Conservation (phyloP, 2,113 vertebrate genomes). For the Cottus gobio region DNA sequence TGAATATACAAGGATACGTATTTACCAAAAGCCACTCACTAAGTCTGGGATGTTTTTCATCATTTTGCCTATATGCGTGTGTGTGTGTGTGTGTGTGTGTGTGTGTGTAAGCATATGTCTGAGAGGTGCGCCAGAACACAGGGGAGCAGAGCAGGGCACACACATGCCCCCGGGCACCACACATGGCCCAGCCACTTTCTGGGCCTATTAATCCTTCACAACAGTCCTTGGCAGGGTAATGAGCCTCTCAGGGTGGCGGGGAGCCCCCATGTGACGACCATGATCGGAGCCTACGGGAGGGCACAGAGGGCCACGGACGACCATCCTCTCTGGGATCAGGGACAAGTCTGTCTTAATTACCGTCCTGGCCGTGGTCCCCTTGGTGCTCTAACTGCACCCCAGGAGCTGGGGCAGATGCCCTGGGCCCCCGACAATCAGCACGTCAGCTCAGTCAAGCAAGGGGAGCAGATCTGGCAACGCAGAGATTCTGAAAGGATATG, state of each 20-base stretch:
- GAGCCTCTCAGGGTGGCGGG: constrained; percentile 80
- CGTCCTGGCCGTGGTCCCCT: constrained; percentile 53
- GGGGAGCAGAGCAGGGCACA: constrained; percentile 61
- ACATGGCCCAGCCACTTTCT: constrained; percentile 70
- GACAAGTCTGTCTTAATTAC: constrained; percentile 80
- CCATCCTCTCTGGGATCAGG: constrained; percentile 59
- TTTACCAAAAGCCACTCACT: neutral
- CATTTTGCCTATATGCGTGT: neutral
- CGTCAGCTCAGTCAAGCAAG: neutral
- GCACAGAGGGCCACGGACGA: constrained; percentile 63
- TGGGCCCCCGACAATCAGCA: constrained; percentile 40
- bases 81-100: neutral
- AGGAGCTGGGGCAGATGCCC: constrained; percentile 49
- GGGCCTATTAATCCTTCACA: constrained; percentile 83
- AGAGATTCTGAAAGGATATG: constrained; percentile 31
- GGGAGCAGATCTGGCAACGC: constrained; percentile 40
- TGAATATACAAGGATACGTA: neutral
- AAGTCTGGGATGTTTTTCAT: constrained; percentile 21
- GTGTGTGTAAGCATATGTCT: constrained; percentile 32
- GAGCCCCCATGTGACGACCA: constrained; percentile 65
- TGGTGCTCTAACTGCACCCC: constrained; percentile 46
- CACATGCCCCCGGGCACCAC: constrained; percentile 52
- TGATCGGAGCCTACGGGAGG: constrained; percentile 69
- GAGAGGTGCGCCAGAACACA: constrained; percentile 51
- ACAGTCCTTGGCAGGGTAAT: constrained; percentile 81